Evolutionary conservation across 2,888 invertebrate species (phyloP).

Genomic region (Epistrophella euchroma): DNA sequence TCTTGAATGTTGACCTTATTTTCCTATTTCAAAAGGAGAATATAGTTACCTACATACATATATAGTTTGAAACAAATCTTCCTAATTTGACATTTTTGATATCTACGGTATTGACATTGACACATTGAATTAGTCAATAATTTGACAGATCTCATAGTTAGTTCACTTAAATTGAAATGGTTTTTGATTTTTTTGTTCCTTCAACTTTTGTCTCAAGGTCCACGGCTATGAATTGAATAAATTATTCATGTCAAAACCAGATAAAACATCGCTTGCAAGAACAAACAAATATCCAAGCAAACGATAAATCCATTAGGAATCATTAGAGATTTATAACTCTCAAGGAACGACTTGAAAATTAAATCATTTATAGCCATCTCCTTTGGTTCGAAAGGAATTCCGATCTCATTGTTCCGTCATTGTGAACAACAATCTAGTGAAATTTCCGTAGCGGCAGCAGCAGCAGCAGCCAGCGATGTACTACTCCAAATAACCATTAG

Average conservation of each 20-base stretch:
- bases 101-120: slow-evolving; percentile 50
- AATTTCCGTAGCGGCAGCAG: background rate
- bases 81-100: slow-evolving; percentile 40
- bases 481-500: slow-evolving; percentile 50
- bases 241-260: slow-evolving; percentile 25
- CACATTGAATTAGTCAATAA: slow-evolving; percentile 45
- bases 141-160: slow-evolving; percentile 8
- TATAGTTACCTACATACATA: background rate
- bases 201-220: slow-evolving; percentile 6
- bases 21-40: background rate
- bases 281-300: slow-evolving; percentile 37
- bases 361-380: slow-evolving; percentile 39
- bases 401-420: slow-evolving; percentile 14
- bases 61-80: slow-evolving; percentile 1
- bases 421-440: slow-evolving; percentile 27
- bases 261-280: slow-evolving; percentile 7
- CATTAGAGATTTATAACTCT: slow-evolving; percentile 37
- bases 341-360: slow-evolving; percentile 36
- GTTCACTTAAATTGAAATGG: background rate
- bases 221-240: slow-evolving; percentile 32
- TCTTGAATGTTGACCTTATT: background rate
- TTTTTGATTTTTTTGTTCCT: background rate
- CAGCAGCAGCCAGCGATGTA: slow-evolving; percentile 6
- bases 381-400: slow-evolving; percentile 19
- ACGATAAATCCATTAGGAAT: slow-evolving; percentile 40